Percentiles rank a stretch among this genome's conserved stretches.
Conservation (phyloP, 2,888 invertebrate species). For the Rhagonycha fulva region DNA sequence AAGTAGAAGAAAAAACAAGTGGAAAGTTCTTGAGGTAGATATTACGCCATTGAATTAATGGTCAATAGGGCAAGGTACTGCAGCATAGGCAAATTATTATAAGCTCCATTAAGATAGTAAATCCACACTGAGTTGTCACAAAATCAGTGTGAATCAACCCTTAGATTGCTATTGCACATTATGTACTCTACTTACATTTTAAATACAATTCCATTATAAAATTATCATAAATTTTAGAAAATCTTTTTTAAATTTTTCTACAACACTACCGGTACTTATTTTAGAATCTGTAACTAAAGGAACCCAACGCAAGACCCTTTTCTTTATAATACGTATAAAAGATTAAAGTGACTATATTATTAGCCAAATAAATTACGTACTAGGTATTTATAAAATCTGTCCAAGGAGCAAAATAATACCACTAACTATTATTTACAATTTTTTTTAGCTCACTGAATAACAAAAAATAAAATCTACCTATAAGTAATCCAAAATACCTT, state of each 20-base stretch:
- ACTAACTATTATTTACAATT: not conserved
- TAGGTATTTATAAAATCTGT: not conserved
- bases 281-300: not conserved
- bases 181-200: not conserved
- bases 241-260: not conserved
- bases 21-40: not conserved
- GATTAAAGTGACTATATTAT: not conserved
- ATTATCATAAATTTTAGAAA: not conserved
- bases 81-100: constrained; percentile 6
- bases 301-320: not conserved
- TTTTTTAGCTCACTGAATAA: not conserved
- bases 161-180: not conserved
- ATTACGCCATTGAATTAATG: not conserved
- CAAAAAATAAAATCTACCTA: not conserved
- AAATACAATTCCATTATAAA: not conserved
- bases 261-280: not conserved
- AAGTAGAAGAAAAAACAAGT: not conserved
- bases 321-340: not conserved
- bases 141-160: not conserved
- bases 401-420: not conserved
- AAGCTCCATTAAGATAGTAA: not conserved
- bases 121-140: not conserved
- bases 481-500: not conserved
- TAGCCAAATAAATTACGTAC: not conserved
- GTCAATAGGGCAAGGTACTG: constrained; percentile 10